phyloP scores from a whole-genome alignment of 1,140 invertebrate genomes.

The Magallana gigas region DNA sequence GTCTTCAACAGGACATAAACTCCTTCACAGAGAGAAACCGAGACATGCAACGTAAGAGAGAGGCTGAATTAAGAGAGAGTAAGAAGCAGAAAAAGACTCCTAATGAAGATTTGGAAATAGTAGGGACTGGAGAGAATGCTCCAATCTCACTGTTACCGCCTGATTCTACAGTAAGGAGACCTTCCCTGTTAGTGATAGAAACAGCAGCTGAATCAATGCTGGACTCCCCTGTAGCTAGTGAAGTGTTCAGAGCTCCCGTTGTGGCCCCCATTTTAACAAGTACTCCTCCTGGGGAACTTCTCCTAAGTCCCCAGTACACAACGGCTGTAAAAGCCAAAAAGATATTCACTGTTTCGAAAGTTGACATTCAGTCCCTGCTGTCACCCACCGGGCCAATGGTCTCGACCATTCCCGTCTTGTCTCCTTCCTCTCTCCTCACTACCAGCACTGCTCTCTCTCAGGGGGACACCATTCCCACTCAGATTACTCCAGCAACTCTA shows the following conservation, averaged over 20 bases:
- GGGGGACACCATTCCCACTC: not conserved
- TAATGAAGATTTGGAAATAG: slow-evolving; percentile 38
- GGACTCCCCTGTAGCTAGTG: slow-evolving; percentile 65
- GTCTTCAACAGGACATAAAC: slow-evolving; percentile 74
- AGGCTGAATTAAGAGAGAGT: slow-evolving; percentile 65
- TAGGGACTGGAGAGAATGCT: slow-evolving; percentile 41
- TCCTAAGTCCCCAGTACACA: slow-evolving; percentile 74
- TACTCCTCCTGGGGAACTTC: slow-evolving; percentile 65
- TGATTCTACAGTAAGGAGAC: slow-evolving; percentile 62
- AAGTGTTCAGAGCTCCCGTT: slow-evolving; percentile 28
- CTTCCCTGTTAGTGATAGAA: slow-evolving; percentile 62
- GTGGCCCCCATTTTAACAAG: slow-evolving; percentile 45
- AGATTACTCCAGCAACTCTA: slow-evolving; percentile 16
- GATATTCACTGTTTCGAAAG: slow-evolving; percentile 74
- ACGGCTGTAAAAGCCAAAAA: slow-evolving; percentile 72
- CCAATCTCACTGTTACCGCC: slow-evolving; percentile 9
- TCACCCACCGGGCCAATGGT: slow-evolving; percentile 33
- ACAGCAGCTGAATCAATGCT: slow-evolving; percentile 61
- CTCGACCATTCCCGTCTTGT: not conserved
- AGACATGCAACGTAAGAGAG: slow-evolving; percentile 62
- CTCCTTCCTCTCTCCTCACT: slow-evolving; percentile 15
- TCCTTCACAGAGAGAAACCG: slow-evolving; percentile 72
- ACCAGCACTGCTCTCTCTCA: slow-evolving; percentile 2
- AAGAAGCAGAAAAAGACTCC: not conserved
- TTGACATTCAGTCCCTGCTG: slow-evolving; percentile 53